Evolutionary conservation across 2,888 invertebrate genomes (phyloP), one percentile per base, ranked within the genome.

Genomic region (Calliphora vomitoria): DNA sequence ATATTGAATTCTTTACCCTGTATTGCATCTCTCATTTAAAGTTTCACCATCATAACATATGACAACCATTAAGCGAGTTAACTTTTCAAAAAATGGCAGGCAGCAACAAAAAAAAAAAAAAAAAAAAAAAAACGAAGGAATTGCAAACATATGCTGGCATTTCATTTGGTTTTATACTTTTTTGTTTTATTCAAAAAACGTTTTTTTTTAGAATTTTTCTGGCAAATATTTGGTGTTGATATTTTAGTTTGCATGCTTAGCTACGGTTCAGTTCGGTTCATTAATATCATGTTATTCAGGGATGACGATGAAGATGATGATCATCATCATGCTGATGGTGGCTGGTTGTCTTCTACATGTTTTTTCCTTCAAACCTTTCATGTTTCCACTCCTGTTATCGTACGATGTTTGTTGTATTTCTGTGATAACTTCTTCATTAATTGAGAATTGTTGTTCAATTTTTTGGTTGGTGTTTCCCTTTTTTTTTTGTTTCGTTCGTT

Each of bases 371-470:
- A 82, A 80, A 82, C 62, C 89, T 89, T 90, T 89, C 89, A 89
- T 89, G 90, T 87, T 76, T 88, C 76, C 81, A 87, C 60, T 83
- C 20, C 75, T 79, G 86, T 89, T 88, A 81, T 81, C 87, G 82
- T 84, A 86, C 82, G 74, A 85, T 87, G 89, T 90, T 88, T 87
- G 89, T 74, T 88, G 88, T 85, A 55, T 69, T 84, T 87, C 82
- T 88, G 75, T 89, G 89, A 89, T 89, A 89, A 88, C 89, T 86
- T 86, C 89, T 93, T 93, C 93, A 92, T 91, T 92, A 92, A 92
- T 92, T 93, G 92, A 92, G 92, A 92, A 93, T 91, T 91, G 92
- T 89, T 93, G 92, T 92, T 92, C 89, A 89, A 89, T 69, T 79
- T 60, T 75, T 86, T 15, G 62, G 76, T 82, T 81, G 64, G 38